Evolutionary conservation across 2,888 invertebrate genomes (phyloP).

Genomic region (Eupsilia transversa): DNA sequence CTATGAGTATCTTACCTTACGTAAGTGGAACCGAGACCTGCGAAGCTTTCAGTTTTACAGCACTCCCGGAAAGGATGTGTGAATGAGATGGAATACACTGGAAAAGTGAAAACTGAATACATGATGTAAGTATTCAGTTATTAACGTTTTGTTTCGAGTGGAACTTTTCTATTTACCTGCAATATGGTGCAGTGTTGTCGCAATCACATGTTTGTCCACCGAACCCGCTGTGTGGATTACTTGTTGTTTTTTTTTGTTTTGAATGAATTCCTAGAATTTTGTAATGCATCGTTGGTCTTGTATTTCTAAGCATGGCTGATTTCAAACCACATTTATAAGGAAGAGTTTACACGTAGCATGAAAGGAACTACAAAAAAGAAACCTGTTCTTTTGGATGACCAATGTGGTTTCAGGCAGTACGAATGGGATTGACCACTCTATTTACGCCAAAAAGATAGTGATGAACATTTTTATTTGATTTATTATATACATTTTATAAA

Average conservation of each 20-base stretch:
- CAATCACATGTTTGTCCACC: constrained; percentile 51
- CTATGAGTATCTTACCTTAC: no score
- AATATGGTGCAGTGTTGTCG: constrained; percentile 11
- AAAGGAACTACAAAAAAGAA: not conserved
- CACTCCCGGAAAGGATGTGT: not conserved
- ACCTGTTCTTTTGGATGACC: not conserved
- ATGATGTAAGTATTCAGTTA: no score
- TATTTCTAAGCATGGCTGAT: not conserved
- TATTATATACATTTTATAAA: no score
- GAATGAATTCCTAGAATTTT: constrained; percentile 11
- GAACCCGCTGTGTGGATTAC: constrained; percentile 45
- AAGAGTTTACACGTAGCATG: not conserved
- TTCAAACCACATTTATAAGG: not conserved
- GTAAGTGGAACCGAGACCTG: no score
- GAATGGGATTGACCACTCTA: not conserved
- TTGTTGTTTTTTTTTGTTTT: constrained; percentile 41
- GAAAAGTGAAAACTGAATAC: not conserved
- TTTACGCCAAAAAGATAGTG: not conserved
- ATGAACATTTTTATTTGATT: not conserved
- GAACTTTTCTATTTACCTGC: not conserved
- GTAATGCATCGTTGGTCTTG: not conserved
- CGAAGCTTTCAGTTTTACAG: no score
- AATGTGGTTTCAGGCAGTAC: not conserved
- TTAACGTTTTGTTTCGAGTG: not conserved
- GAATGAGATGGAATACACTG: not conserved